phyloP scores from a whole-genome alignment of 2,888 invertebrate species.

The Drosophila maculinotata region DNA sequence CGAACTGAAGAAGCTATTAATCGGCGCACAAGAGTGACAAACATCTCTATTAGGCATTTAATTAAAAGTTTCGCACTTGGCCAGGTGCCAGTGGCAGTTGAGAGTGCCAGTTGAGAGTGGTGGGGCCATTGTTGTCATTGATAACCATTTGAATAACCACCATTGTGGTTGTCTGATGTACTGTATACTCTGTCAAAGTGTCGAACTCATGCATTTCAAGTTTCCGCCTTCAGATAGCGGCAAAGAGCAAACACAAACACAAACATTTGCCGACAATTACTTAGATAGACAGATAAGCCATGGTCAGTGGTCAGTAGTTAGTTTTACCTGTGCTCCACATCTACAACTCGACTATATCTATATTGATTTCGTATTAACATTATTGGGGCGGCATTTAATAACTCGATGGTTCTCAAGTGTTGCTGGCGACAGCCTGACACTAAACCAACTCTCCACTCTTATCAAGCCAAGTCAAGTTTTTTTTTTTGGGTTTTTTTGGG shows the following conservation, averaged over 20 bases:
- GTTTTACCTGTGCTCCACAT: slow-evolving; percentile 27
- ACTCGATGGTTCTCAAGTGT: slow-evolving; percentile 67
- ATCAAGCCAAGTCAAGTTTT: not conserved
- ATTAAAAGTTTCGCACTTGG: slow-evolving; percentile 80
- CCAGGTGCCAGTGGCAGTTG: too few species aligned
- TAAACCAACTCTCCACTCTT: slow-evolving; percentile 30
- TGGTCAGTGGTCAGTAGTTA: slow-evolving; percentile 22
- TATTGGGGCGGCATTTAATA: slow-evolving; percentile 60
- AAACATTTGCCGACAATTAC: slow-evolving; percentile 81
- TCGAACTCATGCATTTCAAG: slow-evolving; percentile 72
- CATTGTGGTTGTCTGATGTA: slow-evolving; percentile 58
- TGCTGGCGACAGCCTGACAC: slow-evolving; percentile 64
- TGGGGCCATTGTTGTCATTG: slow-evolving; percentile 53
- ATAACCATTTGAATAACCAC: slow-evolving; percentile 66
- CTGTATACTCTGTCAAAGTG: too few species aligned
- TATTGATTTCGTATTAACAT: slow-evolving; percentile 64
- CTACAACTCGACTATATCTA: slow-evolving; percentile 23
- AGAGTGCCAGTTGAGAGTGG: too few species aligned
- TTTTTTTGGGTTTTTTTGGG: too few species aligned
- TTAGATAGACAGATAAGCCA: slow-evolving; percentile 46
- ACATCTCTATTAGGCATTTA: slow-evolving; percentile 79
- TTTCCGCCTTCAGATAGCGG: slow-evolving; percentile 69
- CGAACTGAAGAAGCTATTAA: slow-evolving; percentile 58
- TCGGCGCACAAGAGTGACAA: slow-evolving; percentile 68
- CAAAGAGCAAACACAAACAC: slow-evolving; percentile 57